Conservation (phyloP, 2,113 vertebrate species). For the Fukomys damarensis region DNA sequence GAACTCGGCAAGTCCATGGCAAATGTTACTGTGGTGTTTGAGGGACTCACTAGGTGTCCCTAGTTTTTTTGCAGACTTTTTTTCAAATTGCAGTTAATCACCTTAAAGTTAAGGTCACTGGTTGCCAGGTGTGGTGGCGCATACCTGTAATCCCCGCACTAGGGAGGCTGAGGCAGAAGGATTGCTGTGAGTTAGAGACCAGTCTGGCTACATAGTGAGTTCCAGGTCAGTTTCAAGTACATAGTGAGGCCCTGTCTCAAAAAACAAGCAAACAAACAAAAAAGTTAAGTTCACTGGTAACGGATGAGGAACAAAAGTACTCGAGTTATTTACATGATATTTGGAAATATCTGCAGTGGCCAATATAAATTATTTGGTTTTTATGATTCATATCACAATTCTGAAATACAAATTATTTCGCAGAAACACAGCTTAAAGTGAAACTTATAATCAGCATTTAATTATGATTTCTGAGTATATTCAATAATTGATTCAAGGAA, state of each 20-base stretch:
- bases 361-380: not conserved
- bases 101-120: not conserved
- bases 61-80: slow-evolving; percentile 30
- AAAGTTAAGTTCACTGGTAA: not conserved
- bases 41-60: slow-evolving; percentile 50
- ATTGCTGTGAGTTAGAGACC: no score
- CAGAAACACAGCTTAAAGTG: not conserved
- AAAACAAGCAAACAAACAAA: no score
- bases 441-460: slow-evolving; percentile 12
- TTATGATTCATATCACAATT: slow-evolving; percentile 12
- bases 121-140: no score
- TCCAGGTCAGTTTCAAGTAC: no score
- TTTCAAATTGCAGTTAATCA: not conserved
- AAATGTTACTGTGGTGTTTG: slow-evolving; percentile 24
- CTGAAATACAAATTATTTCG: slow-evolving; percentile 42
- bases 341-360: not conserved
- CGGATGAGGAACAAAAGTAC: not conserved
- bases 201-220: no score
- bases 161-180: no score
- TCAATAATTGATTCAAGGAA: not conserved
- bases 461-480: slow-evolving; percentile 10
- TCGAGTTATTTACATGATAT: slow-evolving; percentile 14
- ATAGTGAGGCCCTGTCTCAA: no score
- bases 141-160: no score
- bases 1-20: not conserved